Evolutionary conservation across 1,140 invertebrate species (phyloP).

Genomic region (Drosophila melanica): DNA sequence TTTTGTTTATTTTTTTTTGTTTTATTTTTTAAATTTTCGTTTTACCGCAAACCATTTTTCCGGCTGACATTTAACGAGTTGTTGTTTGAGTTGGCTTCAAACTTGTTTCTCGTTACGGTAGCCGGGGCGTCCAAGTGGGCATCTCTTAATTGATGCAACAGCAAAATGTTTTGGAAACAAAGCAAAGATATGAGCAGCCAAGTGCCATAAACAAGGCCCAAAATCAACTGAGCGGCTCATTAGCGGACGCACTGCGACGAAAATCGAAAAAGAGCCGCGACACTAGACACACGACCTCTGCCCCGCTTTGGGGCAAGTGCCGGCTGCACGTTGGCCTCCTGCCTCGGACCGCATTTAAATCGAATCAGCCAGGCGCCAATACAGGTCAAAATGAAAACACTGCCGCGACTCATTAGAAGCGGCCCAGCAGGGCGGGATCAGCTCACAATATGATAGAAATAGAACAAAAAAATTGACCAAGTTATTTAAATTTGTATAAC

Average conservation of each 20-base stretch:
- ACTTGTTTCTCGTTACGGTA: conserved; percentile 52
- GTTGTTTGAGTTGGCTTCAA: conserved; percentile 17
- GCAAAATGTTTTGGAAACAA: conserved; percentile 77
- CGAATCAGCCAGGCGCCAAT: conserved; percentile 26
- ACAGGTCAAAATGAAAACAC: conserved; percentile 35
- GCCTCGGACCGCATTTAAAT: conserved; percentile 26
- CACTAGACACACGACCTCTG: conserved; percentile 9
- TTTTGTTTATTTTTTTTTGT: neutral
- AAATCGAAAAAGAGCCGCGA: conserved; percentile 7
- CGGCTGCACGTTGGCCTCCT: conserved; percentile 21
- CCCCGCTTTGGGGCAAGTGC: conserved; percentile 9
- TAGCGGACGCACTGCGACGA: conserved; percentile 35
- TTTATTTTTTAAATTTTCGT: neutral
- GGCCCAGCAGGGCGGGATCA: conserved; percentile 29
- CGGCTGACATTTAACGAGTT: conserved; percentile 49
- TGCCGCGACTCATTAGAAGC: conserved; percentile 31
- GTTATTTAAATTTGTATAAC: conserved; percentile 42
- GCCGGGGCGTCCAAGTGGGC: conserved; percentile 10
- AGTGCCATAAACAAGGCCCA: conserved; percentile 63
- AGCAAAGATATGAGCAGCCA: conserved; percentile 57
- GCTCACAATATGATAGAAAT: neutral
- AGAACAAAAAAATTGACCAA: neutral
- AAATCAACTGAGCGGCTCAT: conserved; percentile 63
- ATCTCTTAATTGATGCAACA: conserved; percentile 69
- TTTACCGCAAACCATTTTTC: conserved; percentile 30